A percentile compares a stretch with the other conserved stretches of the same genome.
These are phyloP conservation scores for Platorchestia sp. DNA, from an alignment of 1,140 invertebrate species.

Conservation along the genomic window DNA sequence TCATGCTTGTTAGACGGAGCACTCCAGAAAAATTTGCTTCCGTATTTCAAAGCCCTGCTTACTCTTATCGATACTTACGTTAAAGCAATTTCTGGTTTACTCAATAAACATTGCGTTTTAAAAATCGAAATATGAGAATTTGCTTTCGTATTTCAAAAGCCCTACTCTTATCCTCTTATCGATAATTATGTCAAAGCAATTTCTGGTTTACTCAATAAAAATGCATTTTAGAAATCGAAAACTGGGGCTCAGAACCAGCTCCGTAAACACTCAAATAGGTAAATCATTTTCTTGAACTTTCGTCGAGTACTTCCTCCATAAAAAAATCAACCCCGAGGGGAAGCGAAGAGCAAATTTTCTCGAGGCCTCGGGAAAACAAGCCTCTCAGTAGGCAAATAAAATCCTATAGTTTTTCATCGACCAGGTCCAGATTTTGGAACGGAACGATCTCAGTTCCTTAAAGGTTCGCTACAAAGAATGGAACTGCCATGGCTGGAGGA, in stretches of 20 bases:
- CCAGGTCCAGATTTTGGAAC: background rate
- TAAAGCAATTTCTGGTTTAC: no score
- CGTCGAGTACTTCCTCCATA: background rate
- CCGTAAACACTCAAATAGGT: background rate
- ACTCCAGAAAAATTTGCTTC: background rate
- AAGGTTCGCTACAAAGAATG: background rate
- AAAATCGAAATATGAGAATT: no score
- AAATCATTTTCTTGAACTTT: background rate
- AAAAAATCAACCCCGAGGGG: background rate
- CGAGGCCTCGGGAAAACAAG: background rate
- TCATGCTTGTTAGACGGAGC: background rate
- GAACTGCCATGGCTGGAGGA: background rate
- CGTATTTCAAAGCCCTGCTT: no score
- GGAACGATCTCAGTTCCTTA: background rate
- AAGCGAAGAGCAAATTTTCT: background rate
- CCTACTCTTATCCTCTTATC: no score
- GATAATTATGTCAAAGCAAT: no score
- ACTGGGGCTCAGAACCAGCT: background rate
- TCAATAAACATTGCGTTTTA: no score
- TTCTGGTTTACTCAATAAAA: no score
- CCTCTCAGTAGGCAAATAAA: slow-evolving; percentile 1
- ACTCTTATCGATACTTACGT: no score
- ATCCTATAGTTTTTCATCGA: background rate
- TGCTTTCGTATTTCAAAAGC: no score
- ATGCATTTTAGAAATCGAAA: background rate